Evolutionary conservation across 2,113 vertebrate species (phyloP), one percentile per base, ranked within the genome.

Genomic region (Salvelinus sp.): DNA sequence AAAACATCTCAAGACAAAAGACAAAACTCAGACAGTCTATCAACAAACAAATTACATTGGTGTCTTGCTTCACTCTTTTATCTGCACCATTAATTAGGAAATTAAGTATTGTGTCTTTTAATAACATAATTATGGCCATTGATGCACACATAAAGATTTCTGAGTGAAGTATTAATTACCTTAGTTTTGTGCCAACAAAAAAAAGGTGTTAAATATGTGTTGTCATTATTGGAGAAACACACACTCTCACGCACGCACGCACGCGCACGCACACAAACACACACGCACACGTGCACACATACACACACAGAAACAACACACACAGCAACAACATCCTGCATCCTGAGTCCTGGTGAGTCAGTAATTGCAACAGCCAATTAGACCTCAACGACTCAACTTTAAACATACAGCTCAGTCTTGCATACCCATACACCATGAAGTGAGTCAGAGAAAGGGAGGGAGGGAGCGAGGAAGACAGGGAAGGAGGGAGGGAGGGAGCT

Each of bases 351-450:
- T 25, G 75, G 76, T 63, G 84, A 82, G 83, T 72, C 72, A 27
- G 77, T 88, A 88, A 90, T 88, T 87, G 54, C 78, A 81, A 82
- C 78, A 78, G 60, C 74, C 69, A 73, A 83, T 89, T 80, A 82
- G 80, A 81, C 38, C 14, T 25, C 27, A 13, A 80, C 6, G 63
- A 13, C 63, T 9, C 64, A 16, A 13, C 64, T 28, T 27, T 14
- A 27, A 27, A 25, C 27, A 27, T 27, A 27, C 13, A 44, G 48
- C 85, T 82, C 23, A 63, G 38, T 3, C 38, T 44, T 68, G 74
- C 60, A 76, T 74, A 79, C 73, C 54, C 33, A 44, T 83, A 82
- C 25, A 67, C 48, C 13, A 2, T 81, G 20, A 74, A 80, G 86
- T 90, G 82, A 87, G 78, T 64, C 66, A 73, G 68, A 18, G 66